phyloP scores from a whole-genome alignment of 2,797 vertebrate species.

The Scarus forsteni region DNA sequence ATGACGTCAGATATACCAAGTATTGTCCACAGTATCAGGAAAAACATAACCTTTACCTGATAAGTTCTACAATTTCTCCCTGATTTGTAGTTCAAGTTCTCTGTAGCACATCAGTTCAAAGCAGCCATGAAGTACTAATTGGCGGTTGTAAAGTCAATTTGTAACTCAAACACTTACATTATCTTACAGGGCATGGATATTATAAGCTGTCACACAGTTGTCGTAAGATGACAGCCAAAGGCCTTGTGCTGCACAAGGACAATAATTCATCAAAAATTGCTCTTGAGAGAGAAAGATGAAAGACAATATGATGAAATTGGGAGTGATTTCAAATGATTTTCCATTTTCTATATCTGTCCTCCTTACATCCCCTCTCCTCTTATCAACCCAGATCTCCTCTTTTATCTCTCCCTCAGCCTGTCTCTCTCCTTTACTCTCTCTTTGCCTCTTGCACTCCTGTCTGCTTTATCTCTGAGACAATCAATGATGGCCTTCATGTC shows the following conservation, averaged over 20 bases:
- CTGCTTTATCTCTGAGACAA: slow-evolving; percentile 52
- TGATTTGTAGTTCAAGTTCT: slow-evolving; percentile 2
- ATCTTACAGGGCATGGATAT: not conserved
- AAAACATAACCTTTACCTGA: not conserved
- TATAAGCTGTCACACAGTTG: slow-evolving; percentile 34
- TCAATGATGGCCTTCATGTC: slow-evolving; percentile 44
- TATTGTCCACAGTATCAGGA: no score
- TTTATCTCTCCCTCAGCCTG: slow-evolving; percentile 33
- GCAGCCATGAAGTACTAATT: slow-evolving; percentile 11
- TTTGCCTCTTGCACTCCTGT: slow-evolving; percentile 23
- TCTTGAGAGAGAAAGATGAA: slow-evolving; percentile 45
- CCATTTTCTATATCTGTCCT: slow-evolving; percentile 9
- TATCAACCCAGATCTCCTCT: slow-evolving; percentile 32
- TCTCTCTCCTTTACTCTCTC: slow-evolving; percentile 5
- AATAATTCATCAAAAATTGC: slow-evolving; percentile 27
- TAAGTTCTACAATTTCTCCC: slow-evolving; percentile 14
- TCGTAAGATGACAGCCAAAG: slow-evolving; percentile 38
- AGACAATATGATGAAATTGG: slow-evolving; percentile 45
- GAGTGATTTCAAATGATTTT: slow-evolving; percentile 45
- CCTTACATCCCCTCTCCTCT: slow-evolving; percentile 25
- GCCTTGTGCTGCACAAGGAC: slow-evolving; percentile 2
- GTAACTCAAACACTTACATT: slow-evolving; percentile 28
- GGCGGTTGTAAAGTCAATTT: slow-evolving; percentile 23
- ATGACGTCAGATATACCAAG: no score
- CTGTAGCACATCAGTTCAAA: slow-evolving; percentile 4